These are phyloP conservation scores for Malurus leucopterus DNA, from an alignment of 2,797 vertebrate species.

Conservation along the genomic window DNA sequence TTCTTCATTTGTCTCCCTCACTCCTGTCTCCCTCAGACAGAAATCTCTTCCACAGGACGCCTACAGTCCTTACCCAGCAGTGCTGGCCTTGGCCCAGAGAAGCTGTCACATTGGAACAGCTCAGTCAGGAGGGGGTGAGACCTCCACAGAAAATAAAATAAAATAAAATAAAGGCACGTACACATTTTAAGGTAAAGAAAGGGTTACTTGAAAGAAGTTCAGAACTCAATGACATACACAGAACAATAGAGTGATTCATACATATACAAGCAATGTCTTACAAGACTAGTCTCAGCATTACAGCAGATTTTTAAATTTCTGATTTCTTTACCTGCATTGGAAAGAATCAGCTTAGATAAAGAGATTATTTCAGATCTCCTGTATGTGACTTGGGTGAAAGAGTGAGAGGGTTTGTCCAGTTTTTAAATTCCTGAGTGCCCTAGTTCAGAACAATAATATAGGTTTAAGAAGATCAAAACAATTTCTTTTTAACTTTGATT, in stretches of 20 bases:
- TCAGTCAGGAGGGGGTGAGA: not conserved
- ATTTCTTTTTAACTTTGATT: not conserved
- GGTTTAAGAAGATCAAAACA: not conserved
- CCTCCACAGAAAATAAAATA: not conserved
- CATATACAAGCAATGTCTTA: not conserved
- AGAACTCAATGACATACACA: not conserved
- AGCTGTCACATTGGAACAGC: not conserved
- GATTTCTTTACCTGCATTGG: not conserved
- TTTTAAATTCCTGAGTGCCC: not conserved
- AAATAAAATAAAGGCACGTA: not conserved
- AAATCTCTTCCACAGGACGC: not conserved
- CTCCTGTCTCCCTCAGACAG: not conserved
- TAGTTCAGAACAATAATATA: not conserved
- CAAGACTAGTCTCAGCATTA: not conserved
- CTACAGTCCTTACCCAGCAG: rapidly evolving
- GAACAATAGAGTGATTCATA: not conserved
- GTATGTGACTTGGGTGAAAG: not conserved
- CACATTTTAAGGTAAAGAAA: not conserved
- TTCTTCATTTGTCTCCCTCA: conserved; percentile 6
- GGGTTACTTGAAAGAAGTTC: not conserved
- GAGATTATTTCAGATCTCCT: not conserved
- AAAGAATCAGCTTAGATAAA: not conserved
- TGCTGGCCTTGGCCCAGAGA: not conserved
- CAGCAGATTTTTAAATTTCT: not conserved
- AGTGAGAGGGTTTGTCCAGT: not conserved